These are phyloP conservation scores for Pseudococcus longispinus DNA, from an alignment of 2,888 invertebrate genomes.

Conservation along the genomic window DNA sequence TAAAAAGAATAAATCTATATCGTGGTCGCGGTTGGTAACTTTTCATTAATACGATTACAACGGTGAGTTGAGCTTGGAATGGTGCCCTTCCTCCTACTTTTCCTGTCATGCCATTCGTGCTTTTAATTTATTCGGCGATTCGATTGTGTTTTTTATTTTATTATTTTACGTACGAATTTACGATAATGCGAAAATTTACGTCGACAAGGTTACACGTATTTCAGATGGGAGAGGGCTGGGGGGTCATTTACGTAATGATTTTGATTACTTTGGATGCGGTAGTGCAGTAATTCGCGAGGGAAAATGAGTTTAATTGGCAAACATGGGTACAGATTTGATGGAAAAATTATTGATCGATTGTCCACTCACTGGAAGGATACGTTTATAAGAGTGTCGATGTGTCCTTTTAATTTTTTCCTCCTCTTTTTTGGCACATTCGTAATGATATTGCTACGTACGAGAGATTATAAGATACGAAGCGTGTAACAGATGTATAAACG, in stretches of 20 bases:
- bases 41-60: neutral
- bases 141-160: neutral
- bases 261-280: neutral
- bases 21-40: neutral
- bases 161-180: neutral
- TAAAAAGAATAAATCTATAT: slow-evolving; percentile 5
- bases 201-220: neutral
- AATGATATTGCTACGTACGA: neutral
- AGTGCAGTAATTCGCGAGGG: neutral
- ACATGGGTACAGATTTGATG: neutral
- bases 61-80: neutral
- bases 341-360: no score
- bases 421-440: neutral
- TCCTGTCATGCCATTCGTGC: neutral
- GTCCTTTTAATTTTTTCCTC: neutral
- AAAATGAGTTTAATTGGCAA: neutral
- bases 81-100: neutral
- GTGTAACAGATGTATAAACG: slow-evolving; percentile 6
- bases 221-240: neutral
- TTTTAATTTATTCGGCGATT: neutral
- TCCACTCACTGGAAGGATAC: neutral
- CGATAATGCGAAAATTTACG: neutral
- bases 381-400: no score
- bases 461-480: neutral
- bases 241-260: neutral